A percentile compares a stretch with the other conserved stretches of the same genome.
Evolutionary conservation across 1,140 invertebrate genomes (phyloP).

Genomic region (Samia ricini): DNA sequence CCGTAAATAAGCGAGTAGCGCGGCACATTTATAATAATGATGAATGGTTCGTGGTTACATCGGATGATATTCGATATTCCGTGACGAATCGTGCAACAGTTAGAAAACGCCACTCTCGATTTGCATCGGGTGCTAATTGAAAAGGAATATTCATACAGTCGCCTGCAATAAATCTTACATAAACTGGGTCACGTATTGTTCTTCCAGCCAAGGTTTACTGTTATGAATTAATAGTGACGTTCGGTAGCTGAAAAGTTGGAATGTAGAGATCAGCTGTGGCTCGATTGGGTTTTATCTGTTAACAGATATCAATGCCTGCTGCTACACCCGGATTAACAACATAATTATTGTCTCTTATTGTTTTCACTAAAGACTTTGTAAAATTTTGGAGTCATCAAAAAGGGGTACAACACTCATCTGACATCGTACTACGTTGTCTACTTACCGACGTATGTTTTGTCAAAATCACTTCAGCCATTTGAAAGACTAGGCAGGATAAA

Average conservation of each 20-base stretch:
- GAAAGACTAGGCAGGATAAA: too few species aligned
- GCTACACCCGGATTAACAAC: too few species aligned
- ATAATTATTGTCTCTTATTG: too few species aligned
- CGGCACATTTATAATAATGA: conserved; percentile 77
- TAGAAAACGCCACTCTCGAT: conserved; percentile 53
- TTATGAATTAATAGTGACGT: conserved; percentile 28
- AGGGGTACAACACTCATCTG: too few species aligned
- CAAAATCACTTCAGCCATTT: too few species aligned
- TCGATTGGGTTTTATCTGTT: not conserved
- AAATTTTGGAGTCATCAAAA: too few species aligned
- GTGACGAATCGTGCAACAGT: conserved; percentile 65
- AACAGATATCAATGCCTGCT: not conserved
- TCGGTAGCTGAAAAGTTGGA: not conserved
- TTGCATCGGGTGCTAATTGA: conserved; percentile 69
- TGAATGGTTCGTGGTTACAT: conserved; percentile 73
- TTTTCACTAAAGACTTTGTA: too few species aligned
- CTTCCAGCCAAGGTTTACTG: conserved; percentile 13
- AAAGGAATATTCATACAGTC: conserved; percentile 59
- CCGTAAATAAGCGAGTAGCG: conserved; percentile 77
- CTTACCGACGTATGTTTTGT: too few species aligned
- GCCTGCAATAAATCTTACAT: conserved; percentile 68
- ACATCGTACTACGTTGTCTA: too few species aligned
- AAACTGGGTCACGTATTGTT: conserved; percentile 54
- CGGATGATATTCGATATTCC: conserved; percentile 65
- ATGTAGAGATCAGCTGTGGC: not conserved